Evolutionary conservation across 2,888 invertebrate genomes (phyloP).

Genomic region (Byasa hedistus): DNA sequence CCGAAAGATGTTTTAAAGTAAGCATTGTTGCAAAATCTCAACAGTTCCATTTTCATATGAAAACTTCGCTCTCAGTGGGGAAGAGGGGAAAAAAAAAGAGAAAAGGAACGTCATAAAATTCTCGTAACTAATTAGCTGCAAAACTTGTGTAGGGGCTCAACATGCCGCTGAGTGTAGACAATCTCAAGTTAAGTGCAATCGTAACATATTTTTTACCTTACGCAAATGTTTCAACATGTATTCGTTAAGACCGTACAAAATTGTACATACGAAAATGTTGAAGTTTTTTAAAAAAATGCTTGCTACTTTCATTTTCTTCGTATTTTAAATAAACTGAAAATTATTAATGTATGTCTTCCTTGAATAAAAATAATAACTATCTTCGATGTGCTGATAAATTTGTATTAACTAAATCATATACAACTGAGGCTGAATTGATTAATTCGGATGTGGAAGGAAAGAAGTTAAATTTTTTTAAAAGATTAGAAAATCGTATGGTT

Average conservation of each 20-base stretch:
- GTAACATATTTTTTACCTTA: constrained; percentile 22
- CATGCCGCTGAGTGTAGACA: constrained; percentile 24
- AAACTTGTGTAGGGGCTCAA: constrained; percentile 24
- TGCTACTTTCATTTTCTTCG: too few species aligned
- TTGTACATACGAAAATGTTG: neutral
- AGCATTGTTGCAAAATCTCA: constrained; percentile 1
- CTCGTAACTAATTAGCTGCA: constrained; percentile 30
- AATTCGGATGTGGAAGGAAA: too few species aligned
- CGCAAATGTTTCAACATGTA: constrained; percentile 14
- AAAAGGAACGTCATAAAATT: constrained; percentile 29
- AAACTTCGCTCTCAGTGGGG: constrained; percentile 6
- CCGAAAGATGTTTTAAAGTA: neutral
- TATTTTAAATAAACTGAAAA: too few species aligned
- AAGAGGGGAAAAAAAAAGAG: constrained; percentile 8
- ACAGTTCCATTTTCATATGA: constrained; percentile 26
- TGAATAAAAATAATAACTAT: too few species aligned
- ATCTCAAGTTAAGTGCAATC: constrained; percentile 29
- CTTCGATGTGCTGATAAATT: too few species aligned
- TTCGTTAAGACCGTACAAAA: neutral
- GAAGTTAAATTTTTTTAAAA: too few species aligned
- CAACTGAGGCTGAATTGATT: too few species aligned
- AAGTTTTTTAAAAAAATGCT: neutral
- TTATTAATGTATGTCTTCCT: too few species aligned
- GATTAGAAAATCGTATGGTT: too few species aligned
- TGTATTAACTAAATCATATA: too few species aligned